Evolutionary conservation across 2,113 vertebrate genomes (phyloP).

Genomic region (Redunca redunca): DNA sequence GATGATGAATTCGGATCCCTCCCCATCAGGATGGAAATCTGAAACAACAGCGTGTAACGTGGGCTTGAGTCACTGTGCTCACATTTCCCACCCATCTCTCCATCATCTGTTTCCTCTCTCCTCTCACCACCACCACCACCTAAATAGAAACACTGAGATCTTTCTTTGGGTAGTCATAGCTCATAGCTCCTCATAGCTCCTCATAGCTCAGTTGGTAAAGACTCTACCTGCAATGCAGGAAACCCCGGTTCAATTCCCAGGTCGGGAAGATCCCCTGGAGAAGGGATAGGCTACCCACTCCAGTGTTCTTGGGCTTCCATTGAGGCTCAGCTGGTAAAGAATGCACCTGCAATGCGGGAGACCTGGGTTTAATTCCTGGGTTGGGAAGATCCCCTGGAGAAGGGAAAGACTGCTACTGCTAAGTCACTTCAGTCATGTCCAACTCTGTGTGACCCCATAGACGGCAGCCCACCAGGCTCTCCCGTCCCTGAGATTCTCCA

Average conservation of each 20-base stretch:
- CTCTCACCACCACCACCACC: neutral
- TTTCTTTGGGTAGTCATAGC: neutral
- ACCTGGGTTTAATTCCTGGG: neutral
- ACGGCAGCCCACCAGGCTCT: no score
- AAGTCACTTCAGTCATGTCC: no score
- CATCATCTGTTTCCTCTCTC: neutral
- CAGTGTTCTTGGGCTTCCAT: neutral
- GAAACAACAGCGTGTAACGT: neutral
- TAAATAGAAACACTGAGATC: neutral
- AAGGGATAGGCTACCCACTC: neutral
- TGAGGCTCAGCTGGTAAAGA: neutral
- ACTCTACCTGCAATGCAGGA: neutral
- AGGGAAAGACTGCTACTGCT: neutral
- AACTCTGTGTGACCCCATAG: no score
- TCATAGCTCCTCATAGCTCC: neutral
- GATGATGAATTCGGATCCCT: neutral
- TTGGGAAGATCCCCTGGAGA: neutral
- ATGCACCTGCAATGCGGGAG: fast-evolving
- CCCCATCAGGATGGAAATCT: neutral
- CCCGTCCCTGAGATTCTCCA: no score
- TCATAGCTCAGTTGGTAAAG: neutral
- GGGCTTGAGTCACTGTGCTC: neutral
- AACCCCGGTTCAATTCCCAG: fast-evolving
- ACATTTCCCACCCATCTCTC: neutral
- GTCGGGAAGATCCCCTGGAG: neutral